Base-by-base conservation (phyloP, 2,113 vertebrate genomes). In the Gallinago jamesoni region DNA sequence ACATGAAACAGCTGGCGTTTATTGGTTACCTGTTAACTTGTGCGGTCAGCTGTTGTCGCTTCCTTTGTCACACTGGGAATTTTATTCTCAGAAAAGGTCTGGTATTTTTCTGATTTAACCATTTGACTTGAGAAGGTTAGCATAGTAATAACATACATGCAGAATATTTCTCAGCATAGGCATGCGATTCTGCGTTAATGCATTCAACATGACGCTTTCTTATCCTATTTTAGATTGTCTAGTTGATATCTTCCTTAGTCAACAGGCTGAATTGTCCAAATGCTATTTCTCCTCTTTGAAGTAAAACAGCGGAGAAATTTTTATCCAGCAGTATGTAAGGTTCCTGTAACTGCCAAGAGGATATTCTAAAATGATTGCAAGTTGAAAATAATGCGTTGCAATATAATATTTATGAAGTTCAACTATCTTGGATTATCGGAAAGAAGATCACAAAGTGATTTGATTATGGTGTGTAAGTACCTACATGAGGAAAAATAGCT, bases 341-440 rank as follows among this genome's bases (percentile, higher is more conserved):
- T 60, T 86, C 62, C 43, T 86, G 4, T 84, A 89, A 91, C 73
- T 82, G 87, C 89, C 2, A 16, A 82, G 39, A 72, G 23, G 66
- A 68, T 94, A 75, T 70, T 84, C 45, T 87, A 43, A 97, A 93
- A 87, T 92, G 89, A 94, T 86, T 92, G 64, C 2, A 0, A 78
- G 68, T 67, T 91, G 74, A 91, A 93, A 94, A 92, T 92, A 90
- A 95, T 94, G 68, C 92, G 60, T 88, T 90, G 83, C 79, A 87
- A 84, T 90, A 48, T 93, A 81, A 86, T 75, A 96, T 93, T 95
- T 95, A 84, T 93, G 82, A 90, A 48, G 45, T 84, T 92, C 68
- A 90, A 60, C 79, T 86, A 90, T 43, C 90, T 95, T 92, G 84
- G 83, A 74, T 89, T 89, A 88, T 84, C 83, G 84, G 69, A 84